Conservation (phyloP, 2,113 vertebrate genomes). For the Muntiacus reevesi region DNA sequence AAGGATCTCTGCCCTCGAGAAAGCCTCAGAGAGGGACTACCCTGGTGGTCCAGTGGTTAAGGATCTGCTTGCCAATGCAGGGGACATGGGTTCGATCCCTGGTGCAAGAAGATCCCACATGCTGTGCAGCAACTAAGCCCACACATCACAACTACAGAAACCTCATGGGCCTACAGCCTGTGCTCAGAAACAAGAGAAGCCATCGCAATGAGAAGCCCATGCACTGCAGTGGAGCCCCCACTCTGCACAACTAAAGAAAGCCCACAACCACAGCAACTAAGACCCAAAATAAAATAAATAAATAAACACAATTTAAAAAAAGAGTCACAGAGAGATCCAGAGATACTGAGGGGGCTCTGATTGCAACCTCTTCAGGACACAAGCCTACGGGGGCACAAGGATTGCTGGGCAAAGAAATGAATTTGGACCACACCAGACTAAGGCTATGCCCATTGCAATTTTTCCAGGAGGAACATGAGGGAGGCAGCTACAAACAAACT, state of each 20-base stretch:
- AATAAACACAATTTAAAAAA: neutral
- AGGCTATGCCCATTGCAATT: neutral
- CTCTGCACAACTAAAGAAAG: neutral
- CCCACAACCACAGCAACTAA: neutral
- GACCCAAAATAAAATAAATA: neutral
- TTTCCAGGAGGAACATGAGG: neutral
- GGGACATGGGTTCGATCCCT: neutral
- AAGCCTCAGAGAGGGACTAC: neutral
- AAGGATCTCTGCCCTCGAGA: neutral
- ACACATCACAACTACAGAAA: neutral
- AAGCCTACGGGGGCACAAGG: rapidly evolving
- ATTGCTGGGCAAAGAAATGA: rapidly evolving
- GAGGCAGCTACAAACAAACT: neutral
- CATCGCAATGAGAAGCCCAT: neutral
- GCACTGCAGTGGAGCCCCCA: neutral
- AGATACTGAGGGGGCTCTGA: neutral
- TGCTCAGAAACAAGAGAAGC: neutral
- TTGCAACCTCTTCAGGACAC: neutral
- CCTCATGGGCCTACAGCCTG: neutral
- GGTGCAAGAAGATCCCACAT: neutral
- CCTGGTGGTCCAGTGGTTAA: neutral
- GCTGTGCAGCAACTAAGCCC: neutral
- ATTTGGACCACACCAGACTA: rapidly evolving
- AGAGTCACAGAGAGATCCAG: neutral
- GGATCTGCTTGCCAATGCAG: neutral